These are phyloP conservation scores for Cygnus olor DNA, from an alignment of 2,797 vertebrate species.

Conservation along the genomic window DNA sequence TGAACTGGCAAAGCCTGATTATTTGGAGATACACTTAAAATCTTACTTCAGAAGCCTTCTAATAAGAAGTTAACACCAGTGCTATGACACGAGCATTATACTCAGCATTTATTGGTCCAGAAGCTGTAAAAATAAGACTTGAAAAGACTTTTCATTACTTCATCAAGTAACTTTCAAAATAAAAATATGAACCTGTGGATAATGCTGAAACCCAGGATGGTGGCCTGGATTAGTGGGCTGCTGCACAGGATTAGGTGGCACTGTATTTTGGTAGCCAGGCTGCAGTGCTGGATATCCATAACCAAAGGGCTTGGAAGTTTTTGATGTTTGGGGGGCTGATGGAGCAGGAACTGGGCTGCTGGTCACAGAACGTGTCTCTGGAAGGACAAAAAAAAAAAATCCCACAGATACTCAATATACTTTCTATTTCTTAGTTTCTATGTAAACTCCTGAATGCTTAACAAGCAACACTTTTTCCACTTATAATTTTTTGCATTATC, in stretches of 20 bases:
- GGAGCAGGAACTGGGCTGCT: slow-evolving; percentile 77
- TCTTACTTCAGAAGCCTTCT: background rate
- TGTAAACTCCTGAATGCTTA: background rate
- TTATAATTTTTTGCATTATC: background rate
- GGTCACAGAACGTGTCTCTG: slow-evolving; percentile 83
- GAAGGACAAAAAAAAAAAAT: background rate
- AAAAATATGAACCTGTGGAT: slow-evolving; percentile 72
- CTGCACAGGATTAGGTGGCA: slow-evolving; percentile 60
- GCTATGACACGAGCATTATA: background rate
- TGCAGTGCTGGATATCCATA: slow-evolving; percentile 89
- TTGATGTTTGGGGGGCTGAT: slow-evolving; percentile 77
- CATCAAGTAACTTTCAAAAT: background rate
- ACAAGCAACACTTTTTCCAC: background rate
- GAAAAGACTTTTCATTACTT: background rate
- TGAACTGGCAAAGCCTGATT: background rate
- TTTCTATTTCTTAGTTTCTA: background rate
- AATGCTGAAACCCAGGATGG: slow-evolving; percentile 77
- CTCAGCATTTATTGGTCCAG: background rate
- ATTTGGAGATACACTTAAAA: background rate
- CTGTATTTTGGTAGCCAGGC: slow-evolving; percentile 85
- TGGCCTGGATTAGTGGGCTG: slow-evolving; percentile 67
- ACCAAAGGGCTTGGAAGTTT: slow-evolving; percentile 84
- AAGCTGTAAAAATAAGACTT: background rate
- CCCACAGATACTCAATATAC: background rate
- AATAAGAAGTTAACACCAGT: background rate